Evolutionary conservation across 2,888 invertebrate species (phyloP).

Genomic region (Ectobius pallidus): DNA sequence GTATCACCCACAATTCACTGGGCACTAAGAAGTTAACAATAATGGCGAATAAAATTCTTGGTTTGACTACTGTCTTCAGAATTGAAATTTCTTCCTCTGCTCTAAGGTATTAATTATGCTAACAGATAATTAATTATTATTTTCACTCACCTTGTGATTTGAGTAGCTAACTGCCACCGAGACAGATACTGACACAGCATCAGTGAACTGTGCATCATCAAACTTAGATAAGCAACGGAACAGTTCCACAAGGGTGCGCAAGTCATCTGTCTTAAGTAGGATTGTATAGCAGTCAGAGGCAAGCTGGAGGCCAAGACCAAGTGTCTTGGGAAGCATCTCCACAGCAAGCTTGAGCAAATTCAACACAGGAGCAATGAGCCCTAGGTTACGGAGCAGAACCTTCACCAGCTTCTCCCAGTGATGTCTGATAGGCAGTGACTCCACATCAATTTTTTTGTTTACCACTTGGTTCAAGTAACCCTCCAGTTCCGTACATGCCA

Average conservation of each 20-base stretch:
- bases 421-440: neutral
- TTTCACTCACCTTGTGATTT: neutral
- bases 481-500: slow-evolving; percentile 1
- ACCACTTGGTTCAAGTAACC: neutral
- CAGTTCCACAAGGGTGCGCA: neutral
- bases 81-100: too few relatives aligned
- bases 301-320: neutral
- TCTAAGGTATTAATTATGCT: too few relatives aligned
- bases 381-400: neutral
- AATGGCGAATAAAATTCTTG: too few relatives aligned
- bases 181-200: neutral
- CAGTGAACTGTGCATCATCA: slow-evolving; percentile 14
- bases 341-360: neutral
- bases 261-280: neutral
- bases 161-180: neutral
- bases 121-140: too few relatives aligned
- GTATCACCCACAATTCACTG: too few relatives aligned
- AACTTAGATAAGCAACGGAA: slow-evolving; percentile 1
- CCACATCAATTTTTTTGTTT: neutral
- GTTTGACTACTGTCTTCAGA: too few relatives aligned
- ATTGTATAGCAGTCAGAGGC: neutral
- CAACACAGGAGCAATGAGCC: too few relatives aligned
- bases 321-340: neutral
- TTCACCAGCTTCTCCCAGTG: neutral
- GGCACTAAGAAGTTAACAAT: too few relatives aligned